Evolutionary conservation across 2,888 invertebrate genomes (phyloP).

Genomic region (Tachina grossa): DNA sequence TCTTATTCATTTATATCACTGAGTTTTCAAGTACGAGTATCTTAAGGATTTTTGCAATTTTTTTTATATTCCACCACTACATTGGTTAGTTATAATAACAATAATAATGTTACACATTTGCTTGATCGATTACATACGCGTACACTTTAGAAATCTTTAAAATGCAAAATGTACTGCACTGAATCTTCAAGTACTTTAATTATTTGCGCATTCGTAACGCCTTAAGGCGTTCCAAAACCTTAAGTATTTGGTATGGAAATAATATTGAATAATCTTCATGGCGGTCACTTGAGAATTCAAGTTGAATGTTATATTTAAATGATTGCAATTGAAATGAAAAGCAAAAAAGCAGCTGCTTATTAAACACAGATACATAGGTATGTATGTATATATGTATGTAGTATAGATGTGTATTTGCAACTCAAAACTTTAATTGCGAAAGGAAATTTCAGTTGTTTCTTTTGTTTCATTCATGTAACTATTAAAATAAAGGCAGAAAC

Average conservation of each 20-base stretch:
- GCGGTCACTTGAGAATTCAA: slow-evolving; percentile 68
- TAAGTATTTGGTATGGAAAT: slow-evolving; percentile 43
- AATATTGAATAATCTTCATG: slow-evolving; percentile 54
- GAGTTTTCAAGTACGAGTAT: slow-evolving; percentile 59
- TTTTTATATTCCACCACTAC: slow-evolving; percentile 16
- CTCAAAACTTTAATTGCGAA: no score
- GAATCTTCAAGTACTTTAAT: slow-evolving; percentile 48
- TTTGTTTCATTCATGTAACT: no score
- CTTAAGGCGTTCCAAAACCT: slow-evolving; percentile 62
- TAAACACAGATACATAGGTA: background rate
- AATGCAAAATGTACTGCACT: slow-evolving; percentile 58
- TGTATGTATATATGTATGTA: no score
- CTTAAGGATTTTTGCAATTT: slow-evolving; percentile 22
- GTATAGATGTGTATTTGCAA: no score
- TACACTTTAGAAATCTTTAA: slow-evolving; percentile 9
- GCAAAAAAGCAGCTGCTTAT: slow-evolving; percentile 49
- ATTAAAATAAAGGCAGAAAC: no score
- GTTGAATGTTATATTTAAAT: slow-evolving; percentile 40
- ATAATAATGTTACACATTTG: slow-evolving; percentile 25
- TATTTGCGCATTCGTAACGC: slow-evolving; percentile 52
- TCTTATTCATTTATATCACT: slow-evolving; percentile 38
- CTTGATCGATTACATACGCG: slow-evolving; percentile 64
- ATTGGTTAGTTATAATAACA: slow-evolving; percentile 30
- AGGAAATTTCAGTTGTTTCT: no score
- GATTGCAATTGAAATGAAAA: slow-evolving; percentile 23